Percentiles rank a stretch among this genome's conserved stretches.
Conservation (phyloP, 2,797 vertebrate species). For the Bradypodion pumilum region DNA sequence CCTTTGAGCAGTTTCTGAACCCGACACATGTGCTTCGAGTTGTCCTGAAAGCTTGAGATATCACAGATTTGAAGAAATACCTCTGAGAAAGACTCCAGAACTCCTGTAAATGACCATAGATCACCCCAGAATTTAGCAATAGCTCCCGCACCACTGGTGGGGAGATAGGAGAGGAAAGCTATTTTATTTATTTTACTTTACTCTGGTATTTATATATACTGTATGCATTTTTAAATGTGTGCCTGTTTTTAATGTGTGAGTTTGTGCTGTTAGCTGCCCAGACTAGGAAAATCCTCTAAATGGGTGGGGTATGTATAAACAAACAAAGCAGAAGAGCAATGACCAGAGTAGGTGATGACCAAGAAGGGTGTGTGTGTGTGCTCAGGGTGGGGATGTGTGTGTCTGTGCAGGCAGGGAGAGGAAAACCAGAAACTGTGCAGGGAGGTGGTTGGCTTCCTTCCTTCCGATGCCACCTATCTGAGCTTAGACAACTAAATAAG, state of each 20-base stretch:
- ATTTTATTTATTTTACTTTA: too few species aligned
- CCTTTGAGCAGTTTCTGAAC: constrained; percentile 80
- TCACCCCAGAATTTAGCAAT: background rate
- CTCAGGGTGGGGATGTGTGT: too few species aligned
- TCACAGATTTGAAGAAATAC: constrained; percentile 62
- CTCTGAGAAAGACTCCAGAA: constrained; percentile 65
- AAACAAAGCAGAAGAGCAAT: background rate
- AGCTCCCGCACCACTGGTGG: background rate
- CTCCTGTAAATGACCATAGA: constrained; percentile 61
- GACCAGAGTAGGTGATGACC: background rate
- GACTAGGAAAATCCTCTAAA: too few species aligned
- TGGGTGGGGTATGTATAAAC: too few species aligned
- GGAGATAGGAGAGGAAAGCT: background rate
- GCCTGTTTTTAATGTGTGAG: too few species aligned
- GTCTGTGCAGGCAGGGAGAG: too few species aligned
- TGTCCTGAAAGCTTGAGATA: constrained; percentile 66
- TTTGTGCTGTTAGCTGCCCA: too few species aligned
- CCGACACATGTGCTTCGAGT: constrained; percentile 70
- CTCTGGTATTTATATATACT: too few species aligned
- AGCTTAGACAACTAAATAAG: too few species aligned
- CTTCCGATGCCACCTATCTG: too few species aligned
- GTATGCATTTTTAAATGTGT: too few species aligned
- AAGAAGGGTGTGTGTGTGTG: background rate
- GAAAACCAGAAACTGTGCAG: background rate
- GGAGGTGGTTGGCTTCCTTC: background rate